Evolutionary conservation across 2,888 invertebrate species (phyloP), one percentile per base, ranked within the genome.

Genomic region (Chymomyza procnemis): DNA sequence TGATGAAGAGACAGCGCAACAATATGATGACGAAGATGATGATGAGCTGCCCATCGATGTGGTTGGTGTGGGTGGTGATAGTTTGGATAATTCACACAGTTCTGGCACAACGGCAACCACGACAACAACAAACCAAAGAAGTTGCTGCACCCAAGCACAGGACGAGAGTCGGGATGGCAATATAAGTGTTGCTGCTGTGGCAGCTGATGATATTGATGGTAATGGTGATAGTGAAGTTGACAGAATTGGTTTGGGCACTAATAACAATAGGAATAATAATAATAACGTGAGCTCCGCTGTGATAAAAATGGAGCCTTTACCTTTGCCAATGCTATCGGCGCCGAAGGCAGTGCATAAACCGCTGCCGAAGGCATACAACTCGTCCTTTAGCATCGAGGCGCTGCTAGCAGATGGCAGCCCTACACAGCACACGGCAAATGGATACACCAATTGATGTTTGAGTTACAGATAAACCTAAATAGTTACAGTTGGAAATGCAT

Each of bases 311-410:
- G 66, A 93, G 91, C 92, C 58, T 16, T 19, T 41, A n/a, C 19
- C 56, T 12, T 54, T 67, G 47, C 50, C 67, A 1, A 57, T 18
- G 56, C 16, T 30, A 4, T 61, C 0, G 50, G 1, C 22, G 48
- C 48, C 48, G 1, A 41, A 57, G 66, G 34, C 47, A 16, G 21
- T 62, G 19, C 57, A 19, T n/a, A 16, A 50, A 50, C 50, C 16
- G 18, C 50, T 41, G 34, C 34, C 34, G 2, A 41, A 12, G 34
- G 12, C 34, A 12, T 76, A 76, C 60, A 80, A 66, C 22, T 81
- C 79, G 5, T 96, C 96, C 60, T 96, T 96, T 92, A 96, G 96
- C 92, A 96, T 96, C 93, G 96, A 96, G 88, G 96, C 96, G 66
- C 92, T 96, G 75, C 92, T 96, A 88, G 94, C 95, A 94, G 75